Percentiles rank a stretch among this genome's conserved stretches.
Conservation (phyloP, 1,140 invertebrate genomes). For the Yoshiicerus persimilis region DNA sequence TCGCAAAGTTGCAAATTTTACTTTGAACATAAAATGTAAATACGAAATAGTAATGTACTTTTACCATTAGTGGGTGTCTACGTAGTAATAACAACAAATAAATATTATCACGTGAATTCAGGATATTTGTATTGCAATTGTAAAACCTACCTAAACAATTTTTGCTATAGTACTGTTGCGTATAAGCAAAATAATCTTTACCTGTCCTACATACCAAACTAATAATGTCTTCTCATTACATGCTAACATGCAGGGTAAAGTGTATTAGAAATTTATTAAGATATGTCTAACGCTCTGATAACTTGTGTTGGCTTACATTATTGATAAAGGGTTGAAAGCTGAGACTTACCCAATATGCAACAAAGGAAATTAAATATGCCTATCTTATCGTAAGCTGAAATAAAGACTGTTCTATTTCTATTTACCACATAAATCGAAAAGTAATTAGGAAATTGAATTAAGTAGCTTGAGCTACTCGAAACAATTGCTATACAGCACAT, state of each 20-base stretch:
- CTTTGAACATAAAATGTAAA: too few species aligned
- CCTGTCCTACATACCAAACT: neutral
- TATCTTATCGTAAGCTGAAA: neutral
- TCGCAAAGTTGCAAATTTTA: neutral
- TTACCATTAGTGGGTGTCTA: neutral
- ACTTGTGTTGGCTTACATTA: neutral
- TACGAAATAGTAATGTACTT: too few species aligned
- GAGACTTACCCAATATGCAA: neutral
- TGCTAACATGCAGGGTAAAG: neutral
- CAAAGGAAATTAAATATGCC: neutral
- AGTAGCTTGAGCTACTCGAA: neutral
- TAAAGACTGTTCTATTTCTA: neutral
- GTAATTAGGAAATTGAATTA: neutral
- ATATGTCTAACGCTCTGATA: neutral
- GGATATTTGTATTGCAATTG: conserved; percentile 10
- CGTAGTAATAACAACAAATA: neutral
- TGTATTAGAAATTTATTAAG: neutral
- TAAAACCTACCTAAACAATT: neutral
- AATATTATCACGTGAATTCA: conserved; percentile 1
- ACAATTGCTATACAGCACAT: neutral
- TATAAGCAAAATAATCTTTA: neutral
- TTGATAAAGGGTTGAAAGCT: neutral
- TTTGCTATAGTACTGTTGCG: neutral
- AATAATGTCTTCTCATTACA: neutral
- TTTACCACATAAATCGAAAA: neutral